These are phyloP conservation scores for Cephus sareptanus DNA, from an alignment of 2,888 invertebrate genomes.

Conservation along the genomic window DNA sequence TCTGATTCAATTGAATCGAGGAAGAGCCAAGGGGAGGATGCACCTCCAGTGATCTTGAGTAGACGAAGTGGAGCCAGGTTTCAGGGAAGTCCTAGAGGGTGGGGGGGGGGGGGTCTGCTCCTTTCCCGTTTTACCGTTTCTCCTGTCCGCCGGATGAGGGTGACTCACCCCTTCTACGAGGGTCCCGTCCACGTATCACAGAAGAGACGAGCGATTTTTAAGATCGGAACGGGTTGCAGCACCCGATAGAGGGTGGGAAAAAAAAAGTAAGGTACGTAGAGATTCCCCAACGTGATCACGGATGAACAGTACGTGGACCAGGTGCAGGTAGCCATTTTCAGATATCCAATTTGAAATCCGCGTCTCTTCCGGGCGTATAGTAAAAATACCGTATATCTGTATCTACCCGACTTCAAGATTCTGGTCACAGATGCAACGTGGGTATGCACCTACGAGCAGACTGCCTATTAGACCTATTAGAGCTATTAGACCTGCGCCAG, in stretches of 20 bases:
- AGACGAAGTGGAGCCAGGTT: not conserved
- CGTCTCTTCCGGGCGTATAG: not conserved
- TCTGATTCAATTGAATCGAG: not conserved
- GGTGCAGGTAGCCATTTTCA: not conserved
- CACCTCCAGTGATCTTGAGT: not conserved
- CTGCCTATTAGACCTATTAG: slow-evolving; percentile 46
- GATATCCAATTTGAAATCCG: not conserved
- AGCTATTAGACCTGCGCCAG: slow-evolving; percentile 50
- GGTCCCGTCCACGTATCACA: not conserved
- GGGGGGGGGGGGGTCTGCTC: not conserved
- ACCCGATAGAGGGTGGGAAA: not conserved
- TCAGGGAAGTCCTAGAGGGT: not conserved
- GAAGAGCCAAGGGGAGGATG: not conserved
- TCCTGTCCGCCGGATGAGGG: not conserved
- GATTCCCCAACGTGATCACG: not conserved
- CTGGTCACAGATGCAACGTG: slow-evolving; percentile 33
- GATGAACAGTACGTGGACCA: not conserved
- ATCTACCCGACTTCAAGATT: slow-evolving; percentile 6
- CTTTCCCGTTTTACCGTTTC: not conserved
- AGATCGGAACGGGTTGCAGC: not conserved
- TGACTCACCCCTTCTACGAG: not conserved
- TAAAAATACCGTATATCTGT: not conserved
- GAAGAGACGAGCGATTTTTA: not conserved
- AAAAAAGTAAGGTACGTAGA: not conserved
- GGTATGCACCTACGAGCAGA: slow-evolving; percentile 16